These are phyloP conservation scores for Ciconia stormi DNA, from an alignment of 2,113 vertebrate species.

Conservation along the genomic window DNA sequence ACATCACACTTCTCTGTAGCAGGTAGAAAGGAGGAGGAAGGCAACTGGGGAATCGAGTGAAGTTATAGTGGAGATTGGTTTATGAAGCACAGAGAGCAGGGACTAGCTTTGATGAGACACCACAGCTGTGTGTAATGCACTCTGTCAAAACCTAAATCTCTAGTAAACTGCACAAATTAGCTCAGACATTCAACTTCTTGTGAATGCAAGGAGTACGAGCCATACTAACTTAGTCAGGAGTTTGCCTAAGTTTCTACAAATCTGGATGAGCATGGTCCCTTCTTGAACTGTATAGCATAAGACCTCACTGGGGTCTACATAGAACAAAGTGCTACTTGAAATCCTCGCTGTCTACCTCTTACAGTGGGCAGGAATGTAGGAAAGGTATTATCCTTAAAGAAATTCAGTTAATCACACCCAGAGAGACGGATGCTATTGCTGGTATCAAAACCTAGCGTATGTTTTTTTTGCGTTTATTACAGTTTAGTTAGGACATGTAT, in stretches of 20 bases:
- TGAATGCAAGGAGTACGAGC: not conserved
- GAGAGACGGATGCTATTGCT: not conserved
- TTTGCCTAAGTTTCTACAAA: not conserved
- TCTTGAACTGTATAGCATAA: not conserved
- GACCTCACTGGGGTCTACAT: accelerated
- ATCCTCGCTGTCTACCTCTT: not conserved
- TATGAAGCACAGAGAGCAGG: not conserved
- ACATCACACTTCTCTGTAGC: not conserved
- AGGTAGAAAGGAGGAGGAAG: not conserved
- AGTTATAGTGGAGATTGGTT: not conserved
- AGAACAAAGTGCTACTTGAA: not conserved
- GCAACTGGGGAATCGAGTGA: not conserved
- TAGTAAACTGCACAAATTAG: not conserved
- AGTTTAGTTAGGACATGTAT: not conserved
- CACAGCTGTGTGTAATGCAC: not conserved
- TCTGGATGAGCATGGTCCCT: not conserved
- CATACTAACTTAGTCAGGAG: not conserved
- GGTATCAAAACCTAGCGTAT: not conserved
- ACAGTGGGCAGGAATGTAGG: not conserved
- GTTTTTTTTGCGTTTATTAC: not conserved
- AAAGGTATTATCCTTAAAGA: not conserved
- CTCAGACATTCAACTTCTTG: not conserved
- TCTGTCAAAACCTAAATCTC: not conserved
- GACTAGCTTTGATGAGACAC: not conserved
- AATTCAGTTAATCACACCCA: not conserved